Base-by-base conservation (phyloP, 2,113 vertebrate species). In the Acrocephalus kingi region DNA sequence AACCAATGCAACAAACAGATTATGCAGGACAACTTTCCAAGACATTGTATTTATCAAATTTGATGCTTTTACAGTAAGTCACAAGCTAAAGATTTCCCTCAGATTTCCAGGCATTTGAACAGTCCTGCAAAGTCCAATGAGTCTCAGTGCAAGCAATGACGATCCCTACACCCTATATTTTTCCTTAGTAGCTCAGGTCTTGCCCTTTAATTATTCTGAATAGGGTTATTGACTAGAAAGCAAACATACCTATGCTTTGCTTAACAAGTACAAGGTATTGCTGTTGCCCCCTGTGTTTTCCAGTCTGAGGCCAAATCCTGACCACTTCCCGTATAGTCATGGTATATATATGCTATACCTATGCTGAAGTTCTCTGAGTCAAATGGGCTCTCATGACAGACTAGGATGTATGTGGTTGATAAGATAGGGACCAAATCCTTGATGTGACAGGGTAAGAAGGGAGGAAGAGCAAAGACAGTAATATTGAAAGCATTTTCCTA, bases 381-480 rank as follows among this genome's bases (percentile, higher is more conserved):
- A 46, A 54, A n/a, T 16, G 18, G 23, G 35, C n/a, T 22, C 17
- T 41, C 25, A 3, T 1, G 3, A 3, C 1, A 2, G 21, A 25
- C 13, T 24, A 37, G 24, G 4, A 68, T 64, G 10, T 14, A 15
- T 45, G 17, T 23, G 16, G 6, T 7, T 74, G 39, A 35, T 48
- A 69, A 75, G 18, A 19, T 7, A 19, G 24, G 5, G 25, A 43
- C 8, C 23, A 56, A 69, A 77, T 48, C 39, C 77, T 66, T 71
- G 7, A 43, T 35, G 20, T 18, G 28, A 13, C 59, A 67, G 21
- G 6, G 8, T 52, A 75, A 84, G 81, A 66, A 6, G 23, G 21
- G 13, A 64, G 30, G 51, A 87, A 66, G 27, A 39, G 37, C 45
- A 90, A 89, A 93, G 63, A 41, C 33, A 67, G 35, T 21, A n/a